A percentile compares a stretch with the other conserved stretches of the same genome.
phyloP scores from a whole-genome alignment of 2,797 vertebrate genomes.

The Sebastes reedi region DNA sequence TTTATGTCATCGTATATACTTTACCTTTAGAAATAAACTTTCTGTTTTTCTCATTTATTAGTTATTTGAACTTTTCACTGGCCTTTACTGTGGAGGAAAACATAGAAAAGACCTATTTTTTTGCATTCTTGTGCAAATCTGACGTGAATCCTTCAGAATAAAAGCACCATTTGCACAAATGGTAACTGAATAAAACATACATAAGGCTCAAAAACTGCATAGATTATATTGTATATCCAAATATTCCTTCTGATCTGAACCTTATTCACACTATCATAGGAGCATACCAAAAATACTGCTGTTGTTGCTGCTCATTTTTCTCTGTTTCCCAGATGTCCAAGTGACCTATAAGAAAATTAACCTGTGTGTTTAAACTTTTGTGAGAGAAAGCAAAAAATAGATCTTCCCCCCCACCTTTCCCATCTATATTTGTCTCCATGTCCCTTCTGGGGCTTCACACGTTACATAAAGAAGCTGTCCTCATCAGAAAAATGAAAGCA shows the following conservation, averaged over 20 bases:
- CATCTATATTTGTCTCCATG: not conserved
- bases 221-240: not conserved
- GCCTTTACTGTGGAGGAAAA: not conserved
- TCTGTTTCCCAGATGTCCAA: not conserved
- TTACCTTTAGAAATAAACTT: not conserved
- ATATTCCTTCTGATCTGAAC: not conserved
- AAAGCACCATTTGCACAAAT: not conserved
- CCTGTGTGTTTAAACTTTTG: not conserved
- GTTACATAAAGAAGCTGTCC: not conserved
- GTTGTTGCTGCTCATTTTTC: not conserved
- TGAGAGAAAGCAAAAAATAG: not conserved
- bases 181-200: not conserved
- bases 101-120: not conserved
- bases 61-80: not conserved
- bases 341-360: not conserved
- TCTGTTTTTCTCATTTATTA: not conserved
- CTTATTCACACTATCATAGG: not conserved
- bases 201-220: not conserved
- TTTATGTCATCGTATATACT: not conserved
- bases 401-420: not conserved
- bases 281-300: not conserved
- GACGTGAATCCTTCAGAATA: not conserved
- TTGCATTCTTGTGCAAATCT: not conserved
- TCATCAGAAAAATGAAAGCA: constrained; percentile 7
- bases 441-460: not conserved